Conservation (phyloP, 2,797 vertebrate species). For the Squalus acanthias region DNA sequence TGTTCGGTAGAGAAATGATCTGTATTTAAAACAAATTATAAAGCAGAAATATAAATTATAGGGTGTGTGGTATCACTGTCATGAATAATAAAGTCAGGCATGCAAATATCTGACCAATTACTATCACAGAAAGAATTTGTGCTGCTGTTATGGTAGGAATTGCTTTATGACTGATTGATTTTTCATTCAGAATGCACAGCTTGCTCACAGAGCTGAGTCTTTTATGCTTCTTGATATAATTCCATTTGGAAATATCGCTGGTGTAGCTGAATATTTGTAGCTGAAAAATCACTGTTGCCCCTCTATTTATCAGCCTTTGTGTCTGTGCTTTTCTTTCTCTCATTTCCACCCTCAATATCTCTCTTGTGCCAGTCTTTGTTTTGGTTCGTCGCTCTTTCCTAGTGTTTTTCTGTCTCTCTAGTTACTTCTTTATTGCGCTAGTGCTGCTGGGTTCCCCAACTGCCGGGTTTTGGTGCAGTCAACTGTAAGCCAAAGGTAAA, state of each 20-base stretch:
- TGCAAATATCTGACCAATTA: not conserved
- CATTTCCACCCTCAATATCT: not conserved
- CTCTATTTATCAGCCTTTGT: not conserved
- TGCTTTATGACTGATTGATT: not conserved
- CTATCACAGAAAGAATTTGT: not conserved
- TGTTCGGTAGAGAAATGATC: not conserved
- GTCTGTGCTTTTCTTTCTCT: not conserved
- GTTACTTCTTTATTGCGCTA: not conserved
- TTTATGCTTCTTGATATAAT: not conserved
- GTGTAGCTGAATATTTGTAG: not conserved
- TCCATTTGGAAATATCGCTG: not conserved
- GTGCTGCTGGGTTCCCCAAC: not conserved
- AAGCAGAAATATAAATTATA: conserved; percentile 28
- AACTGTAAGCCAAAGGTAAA: not conserved
- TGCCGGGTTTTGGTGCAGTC: no score
- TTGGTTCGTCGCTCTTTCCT: not conserved
- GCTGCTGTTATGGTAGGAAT: not conserved
- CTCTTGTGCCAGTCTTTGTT: not conserved
- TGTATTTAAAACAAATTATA: conserved; percentile 28
- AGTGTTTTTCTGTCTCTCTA: not conserved
- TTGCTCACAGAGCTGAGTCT: not conserved
- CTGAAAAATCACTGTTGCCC: not conserved
- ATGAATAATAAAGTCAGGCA: conserved; percentile 27
- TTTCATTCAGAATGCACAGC: not conserved
- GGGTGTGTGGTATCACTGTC: conserved; percentile 24